These are phyloP conservation scores for Elephas maximus DNA, from an alignment of 2,113 vertebrate species.

Conservation along the genomic window DNA sequence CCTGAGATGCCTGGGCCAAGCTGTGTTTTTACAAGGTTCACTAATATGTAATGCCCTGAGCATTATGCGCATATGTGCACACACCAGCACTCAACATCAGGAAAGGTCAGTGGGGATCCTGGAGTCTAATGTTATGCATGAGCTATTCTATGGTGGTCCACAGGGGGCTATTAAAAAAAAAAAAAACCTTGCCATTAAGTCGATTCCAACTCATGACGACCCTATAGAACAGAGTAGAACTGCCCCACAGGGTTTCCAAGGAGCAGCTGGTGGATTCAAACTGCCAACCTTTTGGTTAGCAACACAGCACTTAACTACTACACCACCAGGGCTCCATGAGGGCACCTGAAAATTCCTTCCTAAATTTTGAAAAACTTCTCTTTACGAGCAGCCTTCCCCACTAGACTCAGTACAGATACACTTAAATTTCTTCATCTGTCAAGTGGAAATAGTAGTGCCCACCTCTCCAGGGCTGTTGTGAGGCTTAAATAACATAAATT, in stretches of 20 bases:
- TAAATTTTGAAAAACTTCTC: neutral
- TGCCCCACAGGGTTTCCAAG: too few relatives aligned
- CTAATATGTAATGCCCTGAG: neutral
- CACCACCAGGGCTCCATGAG: neutral
- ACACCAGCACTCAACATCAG: neutral
- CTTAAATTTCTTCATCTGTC: neutral
- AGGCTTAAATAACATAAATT: neutral
- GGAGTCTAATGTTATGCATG: neutral
- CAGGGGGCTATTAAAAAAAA: too few relatives aligned
- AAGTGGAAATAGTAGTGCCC: neutral
- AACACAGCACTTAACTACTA: too few relatives aligned
- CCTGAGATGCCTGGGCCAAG: neutral
- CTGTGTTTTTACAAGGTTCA: neutral
- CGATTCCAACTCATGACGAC: too few relatives aligned
- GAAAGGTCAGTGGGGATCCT: neutral
- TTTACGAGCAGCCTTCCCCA: neutral
- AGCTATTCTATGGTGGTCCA: neutral
- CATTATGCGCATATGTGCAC: neutral
- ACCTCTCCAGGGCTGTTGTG: neutral
- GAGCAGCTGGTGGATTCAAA: too few relatives aligned
- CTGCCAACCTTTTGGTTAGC: too few relatives aligned
- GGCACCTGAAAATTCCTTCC: neutral
- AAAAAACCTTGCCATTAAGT: too few relatives aligned
- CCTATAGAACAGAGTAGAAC: too few relatives aligned
- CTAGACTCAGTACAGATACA: neutral